Evolutionary conservation across 2,888 invertebrate genomes (phyloP).

Genomic region (Tenthredo amoena): DNA sequence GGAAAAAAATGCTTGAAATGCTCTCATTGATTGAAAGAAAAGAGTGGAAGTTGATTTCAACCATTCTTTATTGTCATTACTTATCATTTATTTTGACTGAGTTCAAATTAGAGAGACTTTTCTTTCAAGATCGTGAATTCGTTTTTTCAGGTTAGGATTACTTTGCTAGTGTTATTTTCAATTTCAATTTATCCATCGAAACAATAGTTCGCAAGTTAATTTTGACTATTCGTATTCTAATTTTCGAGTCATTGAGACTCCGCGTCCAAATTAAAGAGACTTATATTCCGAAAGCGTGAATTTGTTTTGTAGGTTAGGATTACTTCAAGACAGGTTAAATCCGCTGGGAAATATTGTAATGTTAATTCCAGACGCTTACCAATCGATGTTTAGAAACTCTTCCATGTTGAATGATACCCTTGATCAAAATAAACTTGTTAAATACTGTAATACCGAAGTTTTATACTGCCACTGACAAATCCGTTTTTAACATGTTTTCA

Average conservation of each 20-base stretch:
- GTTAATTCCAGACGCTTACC: background rate
- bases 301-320: background rate
- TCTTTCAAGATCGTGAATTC: background rate
- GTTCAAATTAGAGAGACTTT: background rate
- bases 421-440: background rate
- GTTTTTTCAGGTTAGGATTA: background rate
- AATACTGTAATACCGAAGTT: background rate
- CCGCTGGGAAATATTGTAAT: background rate
- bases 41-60: background rate
- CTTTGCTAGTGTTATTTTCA: background rate
- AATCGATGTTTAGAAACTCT: slow-evolving; percentile 34
- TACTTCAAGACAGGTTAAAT: background rate
- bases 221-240: background rate
- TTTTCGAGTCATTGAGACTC: background rate
- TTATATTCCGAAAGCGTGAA: background rate
- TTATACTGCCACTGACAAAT: background rate
- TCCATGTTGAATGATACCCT: background rate
- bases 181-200: background rate
- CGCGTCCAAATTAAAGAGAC: background rate
- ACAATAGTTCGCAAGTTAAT: background rate
- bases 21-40: background rate
- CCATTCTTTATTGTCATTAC: background rate
- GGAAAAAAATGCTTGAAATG: background rate
- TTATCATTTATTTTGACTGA: background rate
- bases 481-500: background rate